phyloP scores from a whole-genome alignment of 1,140 invertebrate genomes.

The Nebria ingens region DNA sequence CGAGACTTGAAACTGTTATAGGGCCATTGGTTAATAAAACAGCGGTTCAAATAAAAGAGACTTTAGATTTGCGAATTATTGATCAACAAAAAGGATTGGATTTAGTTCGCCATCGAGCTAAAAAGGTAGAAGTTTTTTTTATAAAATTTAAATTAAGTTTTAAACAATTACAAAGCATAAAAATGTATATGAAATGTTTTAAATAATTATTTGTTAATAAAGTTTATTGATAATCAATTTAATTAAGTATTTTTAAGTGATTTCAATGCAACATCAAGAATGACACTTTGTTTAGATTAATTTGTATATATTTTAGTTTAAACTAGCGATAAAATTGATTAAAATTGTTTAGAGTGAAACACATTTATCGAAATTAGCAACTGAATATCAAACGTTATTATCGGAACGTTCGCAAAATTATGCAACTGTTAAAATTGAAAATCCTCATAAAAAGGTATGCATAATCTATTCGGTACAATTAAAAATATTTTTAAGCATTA shows the following conservation, averaged over 20 bases:
- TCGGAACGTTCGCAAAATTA: slow-evolving; percentile 22
- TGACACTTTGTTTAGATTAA: too few species aligned
- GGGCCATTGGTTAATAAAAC: slow-evolving; percentile 36
- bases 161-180: too few species aligned
- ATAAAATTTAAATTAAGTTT: too few species aligned
- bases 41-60: slow-evolving; percentile 44
- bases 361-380: slow-evolving; percentile 21
- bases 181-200: too few species aligned
- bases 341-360: slow-evolving; percentile 21
- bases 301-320: too few species aligned
- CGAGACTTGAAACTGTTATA: slow-evolving; percentile 20
- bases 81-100: slow-evolving; percentile 64
- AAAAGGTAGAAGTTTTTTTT: slow-evolving; percentile 39
- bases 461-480: neutral
- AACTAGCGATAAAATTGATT: too few species aligned
- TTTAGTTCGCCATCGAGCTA: slow-evolving; percentile 55
- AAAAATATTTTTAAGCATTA: neutral
- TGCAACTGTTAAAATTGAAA: slow-evolving; percentile 20
- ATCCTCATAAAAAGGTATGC: slow-evolving; percentile 23
- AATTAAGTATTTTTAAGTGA: too few species aligned
- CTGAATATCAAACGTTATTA: slow-evolving; percentile 25
- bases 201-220: too few species aligned
- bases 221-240: too few species aligned
- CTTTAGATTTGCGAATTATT: slow-evolving; percentile 62
- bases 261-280: too few species aligned